These are phyloP conservation scores for Wasmannia auropunctata DNA, from an alignment of 1,140 invertebrate species.

Conservation along the genomic window DNA sequence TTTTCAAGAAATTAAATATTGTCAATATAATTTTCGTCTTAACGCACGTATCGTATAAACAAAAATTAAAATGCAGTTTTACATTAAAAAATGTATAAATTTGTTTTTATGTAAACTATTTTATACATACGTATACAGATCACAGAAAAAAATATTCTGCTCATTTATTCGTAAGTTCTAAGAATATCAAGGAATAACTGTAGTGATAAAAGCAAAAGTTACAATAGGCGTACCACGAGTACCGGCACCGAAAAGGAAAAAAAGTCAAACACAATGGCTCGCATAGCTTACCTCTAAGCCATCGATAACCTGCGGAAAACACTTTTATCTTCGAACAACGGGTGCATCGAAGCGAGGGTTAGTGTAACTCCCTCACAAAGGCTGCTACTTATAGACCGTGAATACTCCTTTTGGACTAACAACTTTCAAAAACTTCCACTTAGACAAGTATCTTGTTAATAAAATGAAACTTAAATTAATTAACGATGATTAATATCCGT, in stretches of 20 bases:
- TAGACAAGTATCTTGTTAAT: background rate
- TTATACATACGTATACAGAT: background rate
- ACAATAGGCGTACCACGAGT: background rate
- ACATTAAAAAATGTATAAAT: background rate
- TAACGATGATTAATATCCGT: background rate
- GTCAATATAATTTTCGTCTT: background rate
- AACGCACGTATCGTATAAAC: too few species aligned
- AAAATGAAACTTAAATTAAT: background rate
- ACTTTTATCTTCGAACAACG: constrained; percentile 30
- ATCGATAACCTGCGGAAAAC: constrained; percentile 22
- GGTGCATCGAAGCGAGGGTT: constrained; percentile 21
- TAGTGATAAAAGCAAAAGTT: background rate
- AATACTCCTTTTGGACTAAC: constrained; percentile 21
- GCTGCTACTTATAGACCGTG: constrained; percentile 43
- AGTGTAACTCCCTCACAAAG: constrained; percentile 40
- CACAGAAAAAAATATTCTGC: background rate
- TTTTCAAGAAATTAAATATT: background rate
- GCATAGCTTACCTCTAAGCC: background rate
- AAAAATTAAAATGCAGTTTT: too few species aligned
- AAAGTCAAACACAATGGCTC: background rate
- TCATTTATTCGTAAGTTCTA: background rate
- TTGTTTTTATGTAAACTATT: background rate
- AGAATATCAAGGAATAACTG: background rate
- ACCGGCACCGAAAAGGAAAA: background rate
- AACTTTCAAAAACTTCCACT: constrained; percentile 13